Percentiles rank a stretch among this genome's conserved stretches.
Evolutionary conservation across 2,797 vertebrate species (phyloP).

Genomic region (Paramormyrops hopkinsi): DNA sequence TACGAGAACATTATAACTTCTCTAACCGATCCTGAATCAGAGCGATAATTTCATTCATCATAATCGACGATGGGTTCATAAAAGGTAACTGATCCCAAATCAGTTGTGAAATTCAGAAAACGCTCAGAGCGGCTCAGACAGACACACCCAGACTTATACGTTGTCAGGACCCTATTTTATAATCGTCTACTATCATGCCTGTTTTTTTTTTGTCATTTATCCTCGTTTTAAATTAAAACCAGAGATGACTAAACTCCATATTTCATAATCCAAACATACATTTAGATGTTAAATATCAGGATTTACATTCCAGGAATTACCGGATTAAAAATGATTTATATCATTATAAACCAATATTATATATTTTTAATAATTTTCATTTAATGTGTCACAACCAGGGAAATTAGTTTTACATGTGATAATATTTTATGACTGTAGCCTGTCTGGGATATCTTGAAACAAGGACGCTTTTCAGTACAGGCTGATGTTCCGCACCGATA

Average conservation of each 20-base stretch:
- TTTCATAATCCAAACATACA: not conserved
- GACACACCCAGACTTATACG: constrained; percentile 22
- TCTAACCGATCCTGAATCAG: not conserved
- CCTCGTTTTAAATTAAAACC: not conserved
- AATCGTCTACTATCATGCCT: constrained; percentile 20
- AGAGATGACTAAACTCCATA: not conserved
- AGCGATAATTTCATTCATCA: not conserved
- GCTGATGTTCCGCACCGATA: not conserved
- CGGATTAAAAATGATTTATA: not conserved
- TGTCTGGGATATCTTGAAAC: not conserved
- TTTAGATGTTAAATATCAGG: not conserved
- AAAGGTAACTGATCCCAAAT: not conserved
- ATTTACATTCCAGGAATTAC: not conserved
- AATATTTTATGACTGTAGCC: not conserved
- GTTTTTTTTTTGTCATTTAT: constrained; percentile 1
- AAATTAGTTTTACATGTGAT: not conserved
- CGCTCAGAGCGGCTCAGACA: not conserved
- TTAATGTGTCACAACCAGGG: not conserved
- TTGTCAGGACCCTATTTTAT: constrained; percentile 20
- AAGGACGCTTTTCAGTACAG: not conserved
- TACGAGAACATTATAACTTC: not conserved
- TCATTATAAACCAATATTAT: not conserved
- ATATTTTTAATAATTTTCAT: not conserved
- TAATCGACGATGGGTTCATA: not conserved
- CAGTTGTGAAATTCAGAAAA: not conserved